Evolutionary conservation across 2,888 invertebrate species (phyloP).

Genomic region (Plemyria rubiginata): DNA sequence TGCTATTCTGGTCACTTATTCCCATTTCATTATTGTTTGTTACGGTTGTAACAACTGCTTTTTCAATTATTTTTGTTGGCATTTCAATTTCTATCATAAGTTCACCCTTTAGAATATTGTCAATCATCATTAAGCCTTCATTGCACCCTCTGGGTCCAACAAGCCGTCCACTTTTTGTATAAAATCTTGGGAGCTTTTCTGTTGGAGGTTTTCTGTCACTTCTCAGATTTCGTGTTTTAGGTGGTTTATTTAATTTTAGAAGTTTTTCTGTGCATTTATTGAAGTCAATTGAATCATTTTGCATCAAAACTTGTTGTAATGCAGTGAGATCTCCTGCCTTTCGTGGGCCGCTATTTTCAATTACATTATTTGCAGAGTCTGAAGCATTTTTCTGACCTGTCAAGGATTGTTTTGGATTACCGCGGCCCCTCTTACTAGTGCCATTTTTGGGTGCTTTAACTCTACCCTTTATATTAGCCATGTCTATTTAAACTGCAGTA

Average conservation of each 20-base stretch:
- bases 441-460: conserved; percentile 64
- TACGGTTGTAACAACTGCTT: conserved; percentile 36
- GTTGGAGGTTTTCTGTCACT: conserved; percentile 14
- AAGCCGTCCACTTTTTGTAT: conserved; percentile 52
- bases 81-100: conserved; percentile 59
- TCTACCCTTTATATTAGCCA: conserved; percentile 78
- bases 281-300: conserved; percentile 50
- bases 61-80: conserved; percentile 24
- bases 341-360: conserved; percentile 45
- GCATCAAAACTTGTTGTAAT: conserved; percentile 52
- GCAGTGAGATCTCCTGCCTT: conserved; percentile 46
- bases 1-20: conserved; percentile 62
- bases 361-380: conserved; percentile 44
- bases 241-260: conserved; percentile 26
- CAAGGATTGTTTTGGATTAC: conserved; percentile 62
- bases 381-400: conserved; percentile 55
- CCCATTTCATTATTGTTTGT: conserved; percentile 80
- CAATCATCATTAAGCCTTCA: conserved; percentile 58
- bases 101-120: conserved; percentile 70
- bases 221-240: conserved; percentile 26
- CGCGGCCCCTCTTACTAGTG: conserved; percentile 52
- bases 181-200: conserved; percentile 37
- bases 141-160: conserved; percentile 52
- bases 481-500: conserved; percentile 62
- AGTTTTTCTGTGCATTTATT: conserved; percentile 36